phyloP scores from a whole-genome alignment of 2,797 vertebrate genomes.

The Bufotes viridis region DNA sequence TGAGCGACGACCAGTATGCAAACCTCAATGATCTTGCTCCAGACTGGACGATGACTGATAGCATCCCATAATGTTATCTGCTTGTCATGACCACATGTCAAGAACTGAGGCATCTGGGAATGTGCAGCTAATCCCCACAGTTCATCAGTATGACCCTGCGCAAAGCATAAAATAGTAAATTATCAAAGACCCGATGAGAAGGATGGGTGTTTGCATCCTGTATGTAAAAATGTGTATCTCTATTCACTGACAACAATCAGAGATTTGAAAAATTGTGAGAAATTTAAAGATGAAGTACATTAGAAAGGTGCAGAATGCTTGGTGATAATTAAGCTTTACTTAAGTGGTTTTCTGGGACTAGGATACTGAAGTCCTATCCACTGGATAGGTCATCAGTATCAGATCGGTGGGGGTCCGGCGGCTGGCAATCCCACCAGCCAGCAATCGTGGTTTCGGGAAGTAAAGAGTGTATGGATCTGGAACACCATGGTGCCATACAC shows the following conservation, averaged over 20 bases:
- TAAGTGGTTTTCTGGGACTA: too few species aligned
- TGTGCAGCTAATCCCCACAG: constrained; percentile 94
- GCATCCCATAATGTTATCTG: constrained; percentile 94
- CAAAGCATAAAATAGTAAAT: neutral
- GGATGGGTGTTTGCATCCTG: neutral
- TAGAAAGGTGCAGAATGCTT: neutral
- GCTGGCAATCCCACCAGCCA: too few species aligned
- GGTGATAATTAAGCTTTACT: too few species aligned
- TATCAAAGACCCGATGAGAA: neutral
- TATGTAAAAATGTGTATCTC: neutral
- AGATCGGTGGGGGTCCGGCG: too few species aligned
- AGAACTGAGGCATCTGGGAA: constrained; percentile 87
- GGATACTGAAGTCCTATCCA: too few species aligned
- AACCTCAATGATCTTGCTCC: constrained; percentile 93
- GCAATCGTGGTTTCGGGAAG: too few species aligned
- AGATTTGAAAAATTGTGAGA: neutral
- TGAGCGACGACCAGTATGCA: neutral
- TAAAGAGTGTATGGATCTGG: too few species aligned
- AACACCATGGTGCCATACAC: too few species aligned
- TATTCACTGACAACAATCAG: neutral
- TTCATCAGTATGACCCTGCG: constrained; percentile 94
- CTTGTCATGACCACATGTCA: constrained; percentile 93
- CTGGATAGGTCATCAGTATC: too few species aligned
- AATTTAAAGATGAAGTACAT: neutral
- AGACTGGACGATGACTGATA: constrained; percentile 85